Evolutionary conservation across 2,888 invertebrate genomes (phyloP).

Genomic region (Phania funesta): DNA sequence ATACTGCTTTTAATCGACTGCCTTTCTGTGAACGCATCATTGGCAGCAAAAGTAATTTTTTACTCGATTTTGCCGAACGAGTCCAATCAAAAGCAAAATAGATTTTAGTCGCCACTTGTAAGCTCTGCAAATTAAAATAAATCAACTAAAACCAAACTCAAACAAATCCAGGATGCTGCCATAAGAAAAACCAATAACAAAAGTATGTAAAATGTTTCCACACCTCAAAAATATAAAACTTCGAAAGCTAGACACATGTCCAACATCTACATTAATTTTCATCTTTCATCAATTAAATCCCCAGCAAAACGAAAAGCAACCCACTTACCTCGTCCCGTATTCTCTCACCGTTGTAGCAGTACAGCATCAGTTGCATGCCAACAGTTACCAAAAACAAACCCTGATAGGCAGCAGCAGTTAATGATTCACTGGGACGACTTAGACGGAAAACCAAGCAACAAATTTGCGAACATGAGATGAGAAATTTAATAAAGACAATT

Average conservation of each 20-base stretch:
- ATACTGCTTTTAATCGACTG: slow-evolving; percentile 25
- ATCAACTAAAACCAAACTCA: neutral
- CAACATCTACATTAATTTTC: no score
- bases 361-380: slow-evolving; percentile 48
- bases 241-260: no score
- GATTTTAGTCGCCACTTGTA: slow-evolving; percentile 44
- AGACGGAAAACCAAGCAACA: slow-evolving; percentile 53
- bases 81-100: slow-evolving; percentile 51
- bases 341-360: slow-evolving; percentile 58
- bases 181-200: no score
- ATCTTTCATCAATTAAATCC: no score
- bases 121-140: slow-evolving; percentile 23
- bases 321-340: slow-evolving; percentile 47
- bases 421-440: slow-evolving; percentile 14
- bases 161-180: no score
- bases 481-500: slow-evolving; percentile 55
- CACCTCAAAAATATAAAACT: no score
- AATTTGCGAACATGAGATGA: slow-evolving; percentile 45
- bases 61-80: slow-evolving; percentile 21
- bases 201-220: no score
- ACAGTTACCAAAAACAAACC: slow-evolving; percentile 35
- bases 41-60: slow-evolving; percentile 47
- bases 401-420: neutral
- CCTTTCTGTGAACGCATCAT: slow-evolving; percentile 49
- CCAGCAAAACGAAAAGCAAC: no score